phyloP scores from a whole-genome alignment of 2,797 vertebrate species.

The Sebastes oblongus region DNA sequence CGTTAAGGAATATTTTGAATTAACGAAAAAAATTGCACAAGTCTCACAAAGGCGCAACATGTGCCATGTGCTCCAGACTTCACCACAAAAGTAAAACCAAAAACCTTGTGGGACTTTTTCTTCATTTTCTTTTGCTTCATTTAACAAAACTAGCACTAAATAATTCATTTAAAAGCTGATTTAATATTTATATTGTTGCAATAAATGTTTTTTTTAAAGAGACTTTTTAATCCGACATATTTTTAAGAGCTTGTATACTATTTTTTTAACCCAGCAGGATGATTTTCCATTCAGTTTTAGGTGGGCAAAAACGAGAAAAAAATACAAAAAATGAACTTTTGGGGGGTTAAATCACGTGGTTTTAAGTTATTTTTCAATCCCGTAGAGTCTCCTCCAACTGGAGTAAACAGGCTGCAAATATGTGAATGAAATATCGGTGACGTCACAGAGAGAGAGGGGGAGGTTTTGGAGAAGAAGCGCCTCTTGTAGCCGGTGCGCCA shows the following conservation, averaged over 20 bases:
- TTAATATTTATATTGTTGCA: neutral
- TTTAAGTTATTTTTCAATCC: neutral
- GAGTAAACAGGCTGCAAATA: constrained; percentile 43
- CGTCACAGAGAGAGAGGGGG: constrained; percentile 65
- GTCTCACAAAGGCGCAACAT: neutral
- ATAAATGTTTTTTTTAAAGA: neutral
- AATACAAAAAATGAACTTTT: neutral
- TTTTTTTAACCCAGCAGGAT: neutral
- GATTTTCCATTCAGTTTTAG: neutral
- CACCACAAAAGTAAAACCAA: neutral
- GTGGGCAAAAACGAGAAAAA: neutral
- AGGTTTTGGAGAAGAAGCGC: constrained; percentile 41
- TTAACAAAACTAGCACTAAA: neutral
- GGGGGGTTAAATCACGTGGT: neutral
- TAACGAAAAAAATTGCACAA: constrained; percentile 65
- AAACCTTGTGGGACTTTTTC: neutral
- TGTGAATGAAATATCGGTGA: constrained; percentile 71
- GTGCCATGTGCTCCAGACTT: constrained; percentile 3
- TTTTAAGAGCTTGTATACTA: neutral
- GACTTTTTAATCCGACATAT: neutral
- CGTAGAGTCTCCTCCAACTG: neutral
- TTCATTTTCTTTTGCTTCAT: neutral
- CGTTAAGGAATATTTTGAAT: constrained; percentile 66
- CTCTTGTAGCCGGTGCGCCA: constrained; percentile 38
- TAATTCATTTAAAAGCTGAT: neutral